Base-by-base conservation (phyloP, 1,140 invertebrate genomes). In the Triops longicaudatus region DNA sequence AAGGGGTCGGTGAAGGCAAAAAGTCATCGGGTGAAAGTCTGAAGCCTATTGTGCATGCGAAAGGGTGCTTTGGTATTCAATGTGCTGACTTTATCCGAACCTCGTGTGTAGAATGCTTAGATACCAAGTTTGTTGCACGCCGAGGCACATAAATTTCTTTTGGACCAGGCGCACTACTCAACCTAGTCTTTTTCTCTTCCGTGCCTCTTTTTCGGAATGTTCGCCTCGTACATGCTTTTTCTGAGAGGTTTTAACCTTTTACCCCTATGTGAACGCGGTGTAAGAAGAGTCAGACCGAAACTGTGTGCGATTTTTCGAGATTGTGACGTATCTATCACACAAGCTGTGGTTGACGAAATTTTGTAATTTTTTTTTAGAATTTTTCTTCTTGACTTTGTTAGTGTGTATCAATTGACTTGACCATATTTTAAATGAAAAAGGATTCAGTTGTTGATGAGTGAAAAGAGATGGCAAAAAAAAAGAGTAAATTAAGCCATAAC, bases 11-110 rank as follows among this genome's bases (percentile, higher is more conserved):
- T n/a, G 17, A 63, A 63, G 50, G 22, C 14, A 63, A n/a, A 63
- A 63, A 63, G 17, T 17, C 14, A 9, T 6, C 22, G 50, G 50
- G 50, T 63, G 22, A 63, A 63, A 22, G 50, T 63, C 50, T 63
- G 31, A 63, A 63, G 50, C 17, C 50, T 63, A 63, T 63, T 63
- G 50, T 63, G 50, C 50, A 63, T 63, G 50, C 50, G 50, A 63
- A 63, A 63, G 50, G 50, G 50, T 63, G 50, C 50, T 22, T 63
- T 63, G 50, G n/a, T 63, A 63, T 63, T 63, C 50, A 63, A 63
- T 63, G 50, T 63, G 50, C 50, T 63, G 50, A 63, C 50, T 63
- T 63, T 63, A 63, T 63, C 50, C 50, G 50, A 63, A 14, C 50
- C 50, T 63, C 50, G 50, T 63, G 50, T 63, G 50, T 63, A 22